A percentile compares a stretch with the other conserved stretches of the same genome.
phyloP scores from a whole-genome alignment of 2,797 vertebrate genomes.

The Clarias laeviceps region DNA sequence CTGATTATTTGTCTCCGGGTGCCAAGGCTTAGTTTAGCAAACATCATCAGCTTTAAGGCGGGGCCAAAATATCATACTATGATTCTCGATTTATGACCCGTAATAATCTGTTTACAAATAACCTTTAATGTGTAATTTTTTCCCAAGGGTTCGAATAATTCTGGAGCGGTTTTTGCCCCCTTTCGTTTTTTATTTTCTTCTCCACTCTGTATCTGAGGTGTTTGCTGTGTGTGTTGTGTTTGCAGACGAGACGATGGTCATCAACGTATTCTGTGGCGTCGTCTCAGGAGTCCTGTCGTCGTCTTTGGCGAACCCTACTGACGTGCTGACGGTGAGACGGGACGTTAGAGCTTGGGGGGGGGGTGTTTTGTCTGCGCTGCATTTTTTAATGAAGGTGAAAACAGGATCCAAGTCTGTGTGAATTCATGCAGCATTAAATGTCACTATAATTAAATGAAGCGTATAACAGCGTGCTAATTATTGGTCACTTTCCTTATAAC shows the following conservation, averaged over 20 bases:
- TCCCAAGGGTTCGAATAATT: background rate
- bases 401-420: no score
- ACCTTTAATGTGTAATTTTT: background rate
- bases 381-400: no score
- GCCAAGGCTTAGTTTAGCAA: background rate
- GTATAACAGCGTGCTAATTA: no score
- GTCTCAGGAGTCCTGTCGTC: conserved; percentile 94
- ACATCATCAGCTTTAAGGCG: background rate
- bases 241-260: conserved; percentile 92
- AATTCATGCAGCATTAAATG: no score
- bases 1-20: background rate
- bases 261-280: conserved; percentile 94
- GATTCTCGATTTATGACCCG: background rate
- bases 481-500: no score
- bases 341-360: background rate
- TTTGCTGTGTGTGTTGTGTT: conserved; percentile 40
- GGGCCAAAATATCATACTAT: background rate
- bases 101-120: background rate
- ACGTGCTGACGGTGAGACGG: conserved; percentile 88
- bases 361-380: no score
- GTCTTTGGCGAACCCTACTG: conserved; percentile 90
- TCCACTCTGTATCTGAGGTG: background rate
- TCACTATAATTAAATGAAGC: no score
- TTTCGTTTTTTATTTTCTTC: conserved; percentile 12
- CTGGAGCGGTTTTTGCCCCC: background rate